Evolutionary conservation across 2,888 invertebrate genomes (phyloP), one percentile per base, ranked within the genome.

Genomic region (Plagodis dolabraria): DNA sequence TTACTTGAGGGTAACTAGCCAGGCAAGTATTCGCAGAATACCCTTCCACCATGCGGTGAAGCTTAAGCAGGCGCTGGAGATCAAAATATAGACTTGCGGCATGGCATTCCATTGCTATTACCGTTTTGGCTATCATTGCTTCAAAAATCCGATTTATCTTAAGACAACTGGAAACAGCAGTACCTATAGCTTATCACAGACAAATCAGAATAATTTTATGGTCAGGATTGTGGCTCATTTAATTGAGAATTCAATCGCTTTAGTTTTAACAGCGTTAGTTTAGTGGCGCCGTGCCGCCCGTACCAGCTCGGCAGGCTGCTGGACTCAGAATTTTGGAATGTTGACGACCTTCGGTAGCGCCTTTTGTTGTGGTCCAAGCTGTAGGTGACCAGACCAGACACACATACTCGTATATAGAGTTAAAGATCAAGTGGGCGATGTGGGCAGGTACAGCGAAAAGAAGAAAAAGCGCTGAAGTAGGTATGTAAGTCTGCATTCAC

Each of bases 271-370:
- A 40, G 10, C 40, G 22, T 22, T 22, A 22, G 22, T 1, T 22
- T 22, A 22, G 22, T 68, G 66, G 63, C 69, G 72, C 69, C 69
- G 53, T 68, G 72, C 79, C 71, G 60, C 47, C 70, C 81, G 87
- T 88, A 83, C 86, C 87, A 86, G 76, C 76, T 22, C 7, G 70
- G 71, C 72, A 73, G 81, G 9, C 22, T 69, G 71, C 72, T 73
- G 81, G 80, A 86, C 80, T 87, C 85, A 84, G 80, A 87, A 87
- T 84, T 90, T 90, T 76, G 90, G 90, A 91, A 91, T 91, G 90
- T 80, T 64, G 84, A 72, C 82, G 88, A 84, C 90, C 90, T 91
- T 90, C 88, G 76, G 69, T 82, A 71, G 75, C 80, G 83, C 82
- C 80, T 83, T 50, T 58, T 7, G 34, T 12, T 40, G 46, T 52